phyloP scores from a whole-genome alignment of 2,888 invertebrate genomes.

The Ctenicera cuprea region DNA sequence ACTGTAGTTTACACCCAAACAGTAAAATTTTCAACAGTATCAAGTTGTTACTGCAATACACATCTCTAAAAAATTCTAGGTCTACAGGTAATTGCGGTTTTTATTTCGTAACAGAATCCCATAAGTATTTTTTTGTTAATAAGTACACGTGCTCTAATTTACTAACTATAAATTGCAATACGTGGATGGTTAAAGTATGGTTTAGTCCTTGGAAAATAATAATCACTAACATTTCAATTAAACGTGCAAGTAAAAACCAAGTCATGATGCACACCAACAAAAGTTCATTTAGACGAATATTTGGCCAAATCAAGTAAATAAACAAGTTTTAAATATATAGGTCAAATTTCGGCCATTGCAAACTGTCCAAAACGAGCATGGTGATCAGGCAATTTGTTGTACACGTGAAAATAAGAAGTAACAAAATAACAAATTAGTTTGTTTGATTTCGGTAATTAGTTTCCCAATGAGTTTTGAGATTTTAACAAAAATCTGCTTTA shows the following conservation, averaged over 20 bases:
- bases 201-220: constrained; percentile 38
- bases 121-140: constrained; percentile 10
- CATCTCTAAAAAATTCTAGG: neutral
- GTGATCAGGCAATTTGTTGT: constrained; percentile 68
- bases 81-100: neutral
- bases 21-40: neutral
- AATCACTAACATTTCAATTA: neutral
- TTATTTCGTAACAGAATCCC: neutral
- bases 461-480: constrained; percentile 31
- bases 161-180: constrained; percentile 38
- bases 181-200: constrained; percentile 43
- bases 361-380: constrained; percentile 67
- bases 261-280: neutral
- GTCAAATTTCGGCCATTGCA: constrained; percentile 74
- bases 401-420: constrained; percentile 44
- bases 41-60: neutral
- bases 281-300: neutral
- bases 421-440: constrained; percentile 32
- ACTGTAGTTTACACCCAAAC: neutral
- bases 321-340: constrained; percentile 68
- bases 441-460: constrained; percentile 43
- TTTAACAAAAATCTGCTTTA: constrained; percentile 61
- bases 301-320: constrained; percentile 45
- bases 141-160: constrained; percentile 45
- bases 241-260: neutral